These are phyloP conservation scores for Halesus radiatus DNA, from an alignment of 1,140 invertebrate genomes.

Conservation along the genomic window DNA sequence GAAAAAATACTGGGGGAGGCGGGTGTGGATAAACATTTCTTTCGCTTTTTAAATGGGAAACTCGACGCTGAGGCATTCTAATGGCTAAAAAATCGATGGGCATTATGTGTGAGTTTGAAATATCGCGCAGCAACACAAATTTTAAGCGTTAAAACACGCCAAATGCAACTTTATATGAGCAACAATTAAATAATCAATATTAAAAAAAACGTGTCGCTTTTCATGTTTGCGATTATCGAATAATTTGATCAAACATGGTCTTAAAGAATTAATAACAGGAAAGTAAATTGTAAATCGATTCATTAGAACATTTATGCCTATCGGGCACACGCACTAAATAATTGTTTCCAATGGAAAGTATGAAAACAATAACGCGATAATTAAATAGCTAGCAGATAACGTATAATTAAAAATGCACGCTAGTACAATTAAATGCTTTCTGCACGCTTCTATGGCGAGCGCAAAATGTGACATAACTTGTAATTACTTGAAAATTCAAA, in stretches of 20 bases:
- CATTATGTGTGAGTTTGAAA: constrained; percentile 46
- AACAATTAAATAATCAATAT: too few relatives aligned
- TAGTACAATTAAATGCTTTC: neutral
- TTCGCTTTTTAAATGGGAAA: constrained; percentile 55
- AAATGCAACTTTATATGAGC: too few relatives aligned
- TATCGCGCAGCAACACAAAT: neutral
- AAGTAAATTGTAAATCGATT: too few relatives aligned
- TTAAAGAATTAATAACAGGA: too few relatives aligned
- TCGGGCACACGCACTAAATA: too few relatives aligned
- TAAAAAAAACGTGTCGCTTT: too few relatives aligned
- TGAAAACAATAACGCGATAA: neutral
- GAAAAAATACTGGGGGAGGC: constrained; percentile 49
- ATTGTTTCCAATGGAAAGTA: too few relatives aligned
- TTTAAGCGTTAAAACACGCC: too few relatives aligned
- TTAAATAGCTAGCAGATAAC: neutral
- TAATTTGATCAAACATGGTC: too few relatives aligned
- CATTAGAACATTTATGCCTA: too few relatives aligned
- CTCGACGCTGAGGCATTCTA: constrained; percentile 51
- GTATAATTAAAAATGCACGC: constrained; percentile 25
- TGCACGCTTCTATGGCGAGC: neutral
- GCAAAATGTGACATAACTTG: constrained; percentile 14
- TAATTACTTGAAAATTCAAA: constrained; percentile 22
- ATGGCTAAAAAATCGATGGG: constrained; percentile 54
- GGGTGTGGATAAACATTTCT: constrained; percentile 54
- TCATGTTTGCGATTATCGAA: too few relatives aligned